Evolutionary conservation across 2,113 vertebrate species (phyloP).

Genomic region (Gracilinanus agilis): DNA sequence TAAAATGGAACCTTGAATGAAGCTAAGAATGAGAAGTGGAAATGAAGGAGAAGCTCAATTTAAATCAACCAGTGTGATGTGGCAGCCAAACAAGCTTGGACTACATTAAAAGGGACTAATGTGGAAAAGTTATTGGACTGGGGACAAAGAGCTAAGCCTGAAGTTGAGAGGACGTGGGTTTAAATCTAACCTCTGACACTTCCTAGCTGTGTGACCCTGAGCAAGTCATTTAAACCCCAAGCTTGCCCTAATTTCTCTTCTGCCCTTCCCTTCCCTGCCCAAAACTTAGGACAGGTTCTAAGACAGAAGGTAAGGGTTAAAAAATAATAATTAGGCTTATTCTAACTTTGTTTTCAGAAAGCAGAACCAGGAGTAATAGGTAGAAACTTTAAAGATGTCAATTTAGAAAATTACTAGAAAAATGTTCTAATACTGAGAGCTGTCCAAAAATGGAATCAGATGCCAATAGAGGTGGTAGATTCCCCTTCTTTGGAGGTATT

Average conservation of each 20-base stretch:
- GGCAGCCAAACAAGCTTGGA: neutral
- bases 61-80: neutral
- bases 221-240: too few species aligned
- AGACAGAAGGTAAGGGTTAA: too few species aligned
- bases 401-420: neutral
- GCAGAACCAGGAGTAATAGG: neutral
- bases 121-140: neutral
- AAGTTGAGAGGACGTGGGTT: too few species aligned
- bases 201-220: too few species aligned
- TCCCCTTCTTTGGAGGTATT: neutral
- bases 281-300: too few species aligned
- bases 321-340: neutral
- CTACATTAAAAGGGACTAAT: neutral
- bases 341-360: neutral
- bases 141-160: too few species aligned
- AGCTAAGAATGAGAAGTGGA: neutral
- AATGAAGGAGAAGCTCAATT: neutral
- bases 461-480: neutral
- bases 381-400: neutral
- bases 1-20: neutral
- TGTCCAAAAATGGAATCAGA: neutral
- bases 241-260: too few species aligned
- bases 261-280: too few species aligned
- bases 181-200: too few species aligned
- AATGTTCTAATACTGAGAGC: neutral